phyloP scores from a whole-genome alignment of 2,113 vertebrate species.

The Trinectes maculatus region DNA sequence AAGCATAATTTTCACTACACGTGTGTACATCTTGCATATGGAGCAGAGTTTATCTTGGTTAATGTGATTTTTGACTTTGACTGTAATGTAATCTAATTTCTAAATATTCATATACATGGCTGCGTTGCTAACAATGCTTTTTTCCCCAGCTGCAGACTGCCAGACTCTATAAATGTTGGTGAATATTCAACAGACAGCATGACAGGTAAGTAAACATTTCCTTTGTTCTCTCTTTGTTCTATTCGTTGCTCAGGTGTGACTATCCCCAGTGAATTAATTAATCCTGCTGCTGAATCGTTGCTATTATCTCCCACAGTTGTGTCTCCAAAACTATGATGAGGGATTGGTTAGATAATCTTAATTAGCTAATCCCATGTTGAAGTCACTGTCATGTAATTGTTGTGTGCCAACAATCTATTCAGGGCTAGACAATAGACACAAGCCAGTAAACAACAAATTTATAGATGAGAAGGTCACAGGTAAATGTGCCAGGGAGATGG shows the following conservation, averaged over 20 bases:
- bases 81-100: neutral
- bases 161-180: conserved; percentile 73
- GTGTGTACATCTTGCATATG: neutral
- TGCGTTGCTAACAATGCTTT: conserved; percentile 47
- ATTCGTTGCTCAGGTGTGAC: conserved; percentile 25
- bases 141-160: conserved; percentile 75
- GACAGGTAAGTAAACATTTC: conserved; percentile 75
- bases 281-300: conserved; percentile 21
- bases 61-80: conserved; percentile 3
- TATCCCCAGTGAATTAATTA: conserved; percentile 67
- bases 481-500: neutral
- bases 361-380: conserved; percentile 38
- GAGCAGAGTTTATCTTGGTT: neutral
- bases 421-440: neutral
- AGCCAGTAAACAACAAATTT: conserved; percentile 20
- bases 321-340: conserved; percentile 24
- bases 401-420: conserved; percentile 20
- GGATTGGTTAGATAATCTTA: conserved; percentile 31
- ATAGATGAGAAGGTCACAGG: conserved; percentile 11
- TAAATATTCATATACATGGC: conserved; percentile 3
- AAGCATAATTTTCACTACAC: conserved; percentile 3
- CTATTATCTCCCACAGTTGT: conserved; percentile 34
- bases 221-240: conserved; percentile 13
- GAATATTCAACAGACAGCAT: conserved; percentile 75
- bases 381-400: conserved; percentile 15